Base-by-base conservation (phyloP, 2,797 vertebrate species). In the Novumbra hubbsi region DNA sequence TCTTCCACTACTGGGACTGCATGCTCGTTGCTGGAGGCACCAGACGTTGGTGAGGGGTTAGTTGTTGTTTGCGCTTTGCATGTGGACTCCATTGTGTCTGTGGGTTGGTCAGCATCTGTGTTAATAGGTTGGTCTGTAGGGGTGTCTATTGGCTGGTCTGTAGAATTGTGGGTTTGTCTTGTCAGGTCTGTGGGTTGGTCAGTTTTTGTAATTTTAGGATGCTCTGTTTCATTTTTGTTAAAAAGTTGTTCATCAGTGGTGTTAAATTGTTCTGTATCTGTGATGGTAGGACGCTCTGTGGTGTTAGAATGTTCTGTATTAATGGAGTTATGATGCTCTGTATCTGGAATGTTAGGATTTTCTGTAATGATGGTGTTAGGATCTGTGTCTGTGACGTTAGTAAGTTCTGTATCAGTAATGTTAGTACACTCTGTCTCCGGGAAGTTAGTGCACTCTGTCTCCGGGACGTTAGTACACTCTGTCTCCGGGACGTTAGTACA, bases 11-110 rank as follows among this genome's bases (percentile, higher is more conserved):
- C 30, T 73, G 21, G 28, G 48, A 24, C 21, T 38, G 50, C 11
- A 21, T 64, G 69, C 30, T 74, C 72, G 16, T 24, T 24, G 49
- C 48, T 75, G 57, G 41, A 78, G 69, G 70, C 72, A 5, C 79
- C 77, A 7, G 17, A 72, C 19, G 77, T 19, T 52, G 79, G 76
- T 12, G 76, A 3, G 38, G 72, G 45, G 32, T 65, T 19, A 1
- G 73, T 16, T 21, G 78, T 14, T 5, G 5, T 49, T 50, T 52
- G 27, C 0, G 52, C 49, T 6, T 15, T 30, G 63, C 6, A 15
- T 30, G 27, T 30, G 27, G 38, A 64, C 52, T 81, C 78, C 1
- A 24, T 21, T 24, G 55, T 12, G n/a, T 14, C 41, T 45, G 41
- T 45, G 41, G 41, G 41, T 7, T 45, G 41, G 41, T 45, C 41